These are phyloP conservation scores for Oxyteleia sp. DNA, from an alignment of 2,888 invertebrate genomes.

Conservation along the genomic window DNA sequence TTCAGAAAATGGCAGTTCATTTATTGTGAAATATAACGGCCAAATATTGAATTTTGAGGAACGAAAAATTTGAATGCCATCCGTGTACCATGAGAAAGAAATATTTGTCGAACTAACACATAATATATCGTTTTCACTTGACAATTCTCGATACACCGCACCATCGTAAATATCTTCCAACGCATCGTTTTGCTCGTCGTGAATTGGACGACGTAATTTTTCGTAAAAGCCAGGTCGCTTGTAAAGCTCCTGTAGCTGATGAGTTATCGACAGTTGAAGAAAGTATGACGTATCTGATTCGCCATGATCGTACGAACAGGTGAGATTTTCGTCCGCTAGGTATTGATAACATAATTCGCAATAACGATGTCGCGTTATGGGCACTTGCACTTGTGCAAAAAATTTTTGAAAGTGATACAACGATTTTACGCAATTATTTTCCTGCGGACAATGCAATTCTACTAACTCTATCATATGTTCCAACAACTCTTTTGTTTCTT, in stretches of 20 bases:
- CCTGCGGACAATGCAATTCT: not conserved
- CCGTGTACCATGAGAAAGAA: conserved; percentile 38
- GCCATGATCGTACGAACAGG: not conserved
- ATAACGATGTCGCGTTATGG: conserved; percentile 1
- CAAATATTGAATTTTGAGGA: conserved; percentile 66
- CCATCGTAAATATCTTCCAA: conserved; percentile 41
- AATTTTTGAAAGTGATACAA: conserved; percentile 3
- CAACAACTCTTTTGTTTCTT: not conserved
- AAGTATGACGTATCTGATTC: conserved; percentile 20
- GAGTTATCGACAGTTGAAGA: conserved; percentile 13
- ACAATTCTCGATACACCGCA: conserved; percentile 15
- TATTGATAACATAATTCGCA: not conserved
- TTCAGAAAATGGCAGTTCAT: conserved; percentile 70
- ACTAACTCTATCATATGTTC: not conserved
- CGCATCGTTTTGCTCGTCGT: too few relatives aligned
- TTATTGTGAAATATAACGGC: conserved; percentile 72
- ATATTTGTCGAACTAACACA: conserved; percentile 9
- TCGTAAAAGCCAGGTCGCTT: conserved; percentile 30
- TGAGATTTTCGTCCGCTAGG: too few relatives aligned
- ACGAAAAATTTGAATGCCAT: conserved; percentile 71
- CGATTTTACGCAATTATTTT: not conserved
- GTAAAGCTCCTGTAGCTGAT: conserved; percentile 31
- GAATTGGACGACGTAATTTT: conserved; percentile 20
- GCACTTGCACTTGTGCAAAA: not conserved
- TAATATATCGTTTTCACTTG: not conserved